Percentiles rank a stretch among this genome's conserved stretches.
Evolutionary conservation across 2,113 vertebrate genomes (phyloP).

Genomic region (Zosterops borbonicus): DNA sequence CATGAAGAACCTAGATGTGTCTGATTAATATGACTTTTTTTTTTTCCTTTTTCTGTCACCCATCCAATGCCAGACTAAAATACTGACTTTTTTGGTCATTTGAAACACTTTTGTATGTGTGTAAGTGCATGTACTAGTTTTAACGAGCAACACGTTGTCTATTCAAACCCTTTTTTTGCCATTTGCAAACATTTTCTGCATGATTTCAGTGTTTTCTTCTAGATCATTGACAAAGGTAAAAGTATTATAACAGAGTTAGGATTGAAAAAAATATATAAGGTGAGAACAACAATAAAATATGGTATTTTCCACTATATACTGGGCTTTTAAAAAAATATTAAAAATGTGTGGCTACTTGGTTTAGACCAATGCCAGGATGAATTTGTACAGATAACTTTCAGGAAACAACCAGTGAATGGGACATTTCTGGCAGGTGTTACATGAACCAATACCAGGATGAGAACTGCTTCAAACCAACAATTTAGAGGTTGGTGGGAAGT

Average conservation of each 20-base stretch:
- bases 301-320: not conserved
- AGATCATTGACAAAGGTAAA: not conserved
- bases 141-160: not conserved
- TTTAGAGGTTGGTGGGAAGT: not conserved
- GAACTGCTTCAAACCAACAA: not conserved
- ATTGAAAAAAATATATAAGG: not conserved
- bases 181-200: not conserved
- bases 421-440: not conserved
- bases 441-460: not conserved
- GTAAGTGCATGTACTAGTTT: not conserved
- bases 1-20: not conserved
- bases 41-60: not conserved
- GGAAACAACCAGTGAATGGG: not conserved
- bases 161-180: not conserved
- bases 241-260: not conserved
- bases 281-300: not conserved
- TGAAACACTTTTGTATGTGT: not conserved
- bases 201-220: not conserved
- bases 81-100: not conserved
- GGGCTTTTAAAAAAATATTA: not conserved
- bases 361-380: not conserved
- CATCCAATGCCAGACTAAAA: not conserved
- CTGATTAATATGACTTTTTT: not conserved
- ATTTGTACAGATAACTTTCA: not conserved
- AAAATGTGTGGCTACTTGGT: not conserved